Conservation (phyloP, 2,888 invertebrate species). For the Galerucella pusilla region DNA sequence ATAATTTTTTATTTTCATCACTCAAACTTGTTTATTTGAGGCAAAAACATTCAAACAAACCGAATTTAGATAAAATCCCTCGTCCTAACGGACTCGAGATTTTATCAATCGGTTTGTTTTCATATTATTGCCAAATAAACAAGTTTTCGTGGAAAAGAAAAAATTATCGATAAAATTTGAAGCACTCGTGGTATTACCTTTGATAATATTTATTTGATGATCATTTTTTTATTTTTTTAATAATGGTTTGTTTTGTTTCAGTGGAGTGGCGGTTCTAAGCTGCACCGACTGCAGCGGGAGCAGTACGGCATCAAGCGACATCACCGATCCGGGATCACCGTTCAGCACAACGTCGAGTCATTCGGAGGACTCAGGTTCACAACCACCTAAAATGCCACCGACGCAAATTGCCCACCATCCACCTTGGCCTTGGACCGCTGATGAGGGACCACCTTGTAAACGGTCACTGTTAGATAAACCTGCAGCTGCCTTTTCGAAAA, state of each 20-base stretch:
- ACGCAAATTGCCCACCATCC: constrained; percentile 56
- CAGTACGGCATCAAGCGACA: constrained; percentile 76
- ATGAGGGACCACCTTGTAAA: constrained; percentile 50
- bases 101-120: too few relatives aligned
- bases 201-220: too few relatives aligned
- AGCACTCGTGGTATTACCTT: too few relatives aligned
- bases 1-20: too few relatives aligned
- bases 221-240: not conserved
- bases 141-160: too few relatives aligned
- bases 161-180: too few relatives aligned
- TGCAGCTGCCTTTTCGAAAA: constrained; percentile 55
- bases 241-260: constrained; percentile 65
- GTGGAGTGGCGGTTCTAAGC: constrained; percentile 86
- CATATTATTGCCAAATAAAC: too few relatives aligned
- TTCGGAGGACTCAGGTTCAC: constrained; percentile 62
- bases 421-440: constrained; percentile 57
- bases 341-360: constrained; percentile 75
- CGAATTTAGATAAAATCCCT: too few relatives aligned
- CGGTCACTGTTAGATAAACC: constrained; percentile 49
- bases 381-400: constrained; percentile 61
- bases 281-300: constrained; percentile 77
- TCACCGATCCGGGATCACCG: constrained; percentile 88
- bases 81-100: too few relatives aligned
- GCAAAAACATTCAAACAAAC: too few relatives aligned
- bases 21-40: too few relatives aligned